These are phyloP conservation scores for Doryteuthis pealeii DNA, from an alignment of 1,140 invertebrate genomes.

Conservation along the genomic window DNA sequence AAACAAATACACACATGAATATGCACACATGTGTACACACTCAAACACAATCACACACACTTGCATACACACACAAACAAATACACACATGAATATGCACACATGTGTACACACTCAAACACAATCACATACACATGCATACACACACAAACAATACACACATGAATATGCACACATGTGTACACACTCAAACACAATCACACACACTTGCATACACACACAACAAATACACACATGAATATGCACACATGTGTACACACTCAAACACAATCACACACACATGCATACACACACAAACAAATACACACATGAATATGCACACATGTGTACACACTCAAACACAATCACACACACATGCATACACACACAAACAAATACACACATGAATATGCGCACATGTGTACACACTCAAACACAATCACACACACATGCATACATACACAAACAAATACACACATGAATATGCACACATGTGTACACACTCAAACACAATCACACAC, in stretches of 20 bases:
- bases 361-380: neutral
- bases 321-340: neutral
- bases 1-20: too few relatives aligned
- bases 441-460: too few relatives aligned
- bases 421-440: neutral
- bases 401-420: neutral
- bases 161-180: neutral
- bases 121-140: too few relatives aligned
- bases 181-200: neutral
- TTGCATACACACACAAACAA: neutral
- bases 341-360: neutral
- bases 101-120: too few relatives aligned
- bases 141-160: neutral
- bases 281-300: neutral
- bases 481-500: too few relatives aligned
- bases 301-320: neutral
- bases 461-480: too few relatives aligned
- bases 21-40: neutral
- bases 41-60: neutral
- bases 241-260: too few relatives aligned
- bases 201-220: neutral
- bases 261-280: too few relatives aligned
- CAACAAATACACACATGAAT: too few relatives aligned
- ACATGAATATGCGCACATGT: neutral
- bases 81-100: neutral